Conservation (phyloP, 2,888 invertebrate genomes). For the Tenthredo livida region DNA sequence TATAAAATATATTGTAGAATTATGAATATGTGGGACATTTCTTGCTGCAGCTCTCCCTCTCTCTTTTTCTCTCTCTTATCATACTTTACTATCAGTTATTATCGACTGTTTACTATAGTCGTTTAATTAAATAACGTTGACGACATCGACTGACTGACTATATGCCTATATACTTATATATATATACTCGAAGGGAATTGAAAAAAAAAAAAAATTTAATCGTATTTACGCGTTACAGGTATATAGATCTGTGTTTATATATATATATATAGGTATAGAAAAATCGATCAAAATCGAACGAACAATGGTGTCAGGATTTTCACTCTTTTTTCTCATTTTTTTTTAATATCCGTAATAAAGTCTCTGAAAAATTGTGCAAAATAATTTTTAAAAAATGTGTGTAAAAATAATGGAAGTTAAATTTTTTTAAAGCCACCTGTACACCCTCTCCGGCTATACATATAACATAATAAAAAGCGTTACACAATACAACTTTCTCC, state of each 20-base stretch:
- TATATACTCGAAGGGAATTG: neutral
- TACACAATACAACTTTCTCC: conserved; percentile 8
- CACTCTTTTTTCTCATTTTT: no score
- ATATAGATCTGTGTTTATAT: no score
- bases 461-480: neutral
- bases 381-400: neutral
- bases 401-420: neutral
- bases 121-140: neutral
- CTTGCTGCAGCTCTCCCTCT: neutral
- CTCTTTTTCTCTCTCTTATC: neutral
- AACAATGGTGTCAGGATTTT: no score
- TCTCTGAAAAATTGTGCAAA: no score
- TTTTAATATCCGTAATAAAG: no score
- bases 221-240: no score
- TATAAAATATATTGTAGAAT: no score
- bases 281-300: no score
- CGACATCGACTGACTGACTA: neutral
- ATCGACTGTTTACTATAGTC: neutral
- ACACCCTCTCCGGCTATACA: neutral
- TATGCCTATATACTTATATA: neutral
- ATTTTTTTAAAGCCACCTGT: neutral
- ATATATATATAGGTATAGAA: no score
- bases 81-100: neutral
- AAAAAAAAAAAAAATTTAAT: neutral
- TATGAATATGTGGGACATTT: neutral